phyloP scores from a whole-genome alignment of 2,797 vertebrate species.

The Coregonus sp. region DNA sequence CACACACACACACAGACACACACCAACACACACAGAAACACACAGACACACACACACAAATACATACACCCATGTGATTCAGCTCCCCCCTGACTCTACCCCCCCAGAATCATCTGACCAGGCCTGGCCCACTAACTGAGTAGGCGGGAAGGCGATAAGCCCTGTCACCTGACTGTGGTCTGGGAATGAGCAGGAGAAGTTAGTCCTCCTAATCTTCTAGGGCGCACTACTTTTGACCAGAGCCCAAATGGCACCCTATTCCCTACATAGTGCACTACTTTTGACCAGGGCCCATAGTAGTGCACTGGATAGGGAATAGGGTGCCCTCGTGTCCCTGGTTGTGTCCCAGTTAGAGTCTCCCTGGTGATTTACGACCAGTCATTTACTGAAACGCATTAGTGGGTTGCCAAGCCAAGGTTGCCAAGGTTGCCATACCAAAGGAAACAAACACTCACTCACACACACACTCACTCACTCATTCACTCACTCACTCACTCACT shows the following conservation, averaged over 20 bases:
- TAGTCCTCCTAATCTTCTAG: neutral
- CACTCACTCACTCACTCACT: too few relatives aligned
- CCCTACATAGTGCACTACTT: neutral
- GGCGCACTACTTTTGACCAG: too few relatives aligned
- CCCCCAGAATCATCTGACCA: conserved; percentile 54
- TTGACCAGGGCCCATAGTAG: neutral
- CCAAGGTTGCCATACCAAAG: neutral
- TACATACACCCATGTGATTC: conserved; percentile 56
- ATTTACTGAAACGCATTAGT: neutral
- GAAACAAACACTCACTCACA: neutral
- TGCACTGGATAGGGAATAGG: neutral
- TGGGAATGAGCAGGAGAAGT: neutral
- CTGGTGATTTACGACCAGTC: neutral
- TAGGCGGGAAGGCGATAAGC: conserved; percentile 45
- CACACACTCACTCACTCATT: neutral
- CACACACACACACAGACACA: neutral
- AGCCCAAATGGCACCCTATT: neutral
- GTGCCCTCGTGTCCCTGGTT: neutral
- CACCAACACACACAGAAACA: neutral
- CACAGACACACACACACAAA: neutral
- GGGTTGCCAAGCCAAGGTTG: neutral
- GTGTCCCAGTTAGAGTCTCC: neutral
- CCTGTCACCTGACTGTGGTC: conserved; percentile 65
- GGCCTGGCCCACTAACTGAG: conserved; percentile 46
- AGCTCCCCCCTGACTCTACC: conserved; percentile 37